Evolutionary conservation across 2,113 vertebrate genomes (phyloP).

Genomic region (Amia ocellicauda): DNA sequence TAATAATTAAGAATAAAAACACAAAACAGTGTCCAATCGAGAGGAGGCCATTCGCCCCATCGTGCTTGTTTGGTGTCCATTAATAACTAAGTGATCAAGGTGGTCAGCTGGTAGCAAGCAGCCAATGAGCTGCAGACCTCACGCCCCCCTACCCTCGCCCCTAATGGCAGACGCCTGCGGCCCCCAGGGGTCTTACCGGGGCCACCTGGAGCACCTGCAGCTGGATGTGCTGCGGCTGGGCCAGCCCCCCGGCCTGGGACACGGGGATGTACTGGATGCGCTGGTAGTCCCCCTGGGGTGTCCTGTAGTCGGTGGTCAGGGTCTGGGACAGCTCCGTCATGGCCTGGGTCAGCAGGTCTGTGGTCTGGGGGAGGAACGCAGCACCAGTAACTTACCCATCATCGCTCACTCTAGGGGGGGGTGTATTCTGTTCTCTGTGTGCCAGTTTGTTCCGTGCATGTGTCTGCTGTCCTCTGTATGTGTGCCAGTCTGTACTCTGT

Average conservation of each 20-base stretch:
- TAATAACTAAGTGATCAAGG: too few species aligned
- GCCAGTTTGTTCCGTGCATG: too few species aligned
- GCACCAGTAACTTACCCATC: too few species aligned
- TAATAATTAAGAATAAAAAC: too few species aligned
- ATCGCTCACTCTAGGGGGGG: too few species aligned
- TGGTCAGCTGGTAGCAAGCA: not conserved
- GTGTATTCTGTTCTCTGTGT: too few species aligned
- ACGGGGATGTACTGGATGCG: conserved; percentile 96
- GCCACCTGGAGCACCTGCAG: conserved; percentile 95
- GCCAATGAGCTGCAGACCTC: too few species aligned
- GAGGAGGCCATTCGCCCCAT: too few species aligned
- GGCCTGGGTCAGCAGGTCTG: conserved; percentile 92
- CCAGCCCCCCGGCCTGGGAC: conserved; percentile 77
- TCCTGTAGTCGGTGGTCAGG: conserved; percentile 88
- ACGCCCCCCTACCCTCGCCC: too few species aligned
- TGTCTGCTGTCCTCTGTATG: not conserved
- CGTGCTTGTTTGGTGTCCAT: too few species aligned
- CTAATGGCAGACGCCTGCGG: too few species aligned
- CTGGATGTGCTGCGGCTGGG: conserved; percentile 92
- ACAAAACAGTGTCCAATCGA: too few species aligned
- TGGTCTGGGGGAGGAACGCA: conserved; percentile 68
- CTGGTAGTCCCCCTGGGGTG: conserved; percentile 88
- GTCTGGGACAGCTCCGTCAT: conserved; percentile 98
- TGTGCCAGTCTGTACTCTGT: not conserved
- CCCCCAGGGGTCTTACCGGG: conserved; percentile 82